phyloP scores from a whole-genome alignment of 2,888 invertebrate species.

The Amphipyra berbera region DNA sequence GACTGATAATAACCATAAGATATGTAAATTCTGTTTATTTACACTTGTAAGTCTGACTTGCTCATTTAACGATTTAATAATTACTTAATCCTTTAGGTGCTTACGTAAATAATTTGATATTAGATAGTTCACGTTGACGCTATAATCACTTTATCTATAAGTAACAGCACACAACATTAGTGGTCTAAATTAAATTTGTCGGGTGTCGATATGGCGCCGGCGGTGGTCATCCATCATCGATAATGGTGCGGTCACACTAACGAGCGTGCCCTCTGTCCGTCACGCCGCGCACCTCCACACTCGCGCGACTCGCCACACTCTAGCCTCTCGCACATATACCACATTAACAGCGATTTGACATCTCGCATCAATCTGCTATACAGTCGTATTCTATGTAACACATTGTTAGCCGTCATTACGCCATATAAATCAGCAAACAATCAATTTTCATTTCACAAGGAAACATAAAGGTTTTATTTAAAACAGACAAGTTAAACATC shows the following conservation, averaged over 20 bases:
- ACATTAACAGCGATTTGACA: conserved; percentile 49
- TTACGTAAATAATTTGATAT: conserved; percentile 20
- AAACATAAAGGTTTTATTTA: conserved; percentile 36
- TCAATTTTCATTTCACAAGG: conserved; percentile 42
- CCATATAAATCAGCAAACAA: conserved; percentile 31
- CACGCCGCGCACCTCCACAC: conserved; percentile 42
- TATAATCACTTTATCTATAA: conserved; percentile 71
- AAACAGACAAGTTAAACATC: conserved; percentile 33
- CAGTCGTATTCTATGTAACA: conserved; percentile 13
- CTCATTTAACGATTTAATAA: conserved; percentile 11
- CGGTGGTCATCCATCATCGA: conserved; percentile 85
- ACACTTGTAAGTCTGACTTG: neutral
- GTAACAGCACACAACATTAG: conserved; percentile 76
- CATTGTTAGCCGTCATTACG: conserved; percentile 21
- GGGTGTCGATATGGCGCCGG: conserved; percentile 80
- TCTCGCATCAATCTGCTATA: conserved; percentile 42
- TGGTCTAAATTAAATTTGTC: conserved; percentile 88
- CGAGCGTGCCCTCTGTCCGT: conserved; percentile 75
- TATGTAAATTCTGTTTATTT: conserved; percentile 2
- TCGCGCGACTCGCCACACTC: conserved; percentile 23
- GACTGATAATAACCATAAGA: conserved; percentile 7
- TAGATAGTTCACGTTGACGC: conserved; percentile 35
- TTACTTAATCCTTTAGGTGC: conserved; percentile 16
- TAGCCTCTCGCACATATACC: conserved; percentile 9
- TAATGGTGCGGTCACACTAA: conserved; percentile 83